Base-by-base conservation (phyloP, 2,113 vertebrate species). In the Oceanodroma tethys region DNA sequence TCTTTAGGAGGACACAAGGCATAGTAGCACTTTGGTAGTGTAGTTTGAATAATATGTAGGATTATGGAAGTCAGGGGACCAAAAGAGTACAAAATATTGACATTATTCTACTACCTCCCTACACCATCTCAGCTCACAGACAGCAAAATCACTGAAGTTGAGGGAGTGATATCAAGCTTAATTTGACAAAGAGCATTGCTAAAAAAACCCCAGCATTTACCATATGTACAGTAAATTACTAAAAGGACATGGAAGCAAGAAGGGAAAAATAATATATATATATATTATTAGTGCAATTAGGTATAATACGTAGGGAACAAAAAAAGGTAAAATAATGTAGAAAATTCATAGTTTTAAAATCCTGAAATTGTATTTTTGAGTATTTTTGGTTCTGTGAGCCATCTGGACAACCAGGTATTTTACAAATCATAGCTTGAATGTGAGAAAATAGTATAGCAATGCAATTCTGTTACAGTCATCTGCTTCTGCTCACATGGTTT, bases 401-500 rank as follows among this genome's bases (percentile, higher is more conserved):
- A 85, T 89, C 81, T 94, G 71, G 87, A 42, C 42, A 90, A 47
- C 43, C 1, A 10, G 7, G 16, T 81, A 38, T 66, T 93, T 91
- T 85, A 73, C 32, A 72, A 62, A 80, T 76, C 71, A 30, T 50
- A 52, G 42, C 55, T n/a, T 27, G 23, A 84, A 87, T 36, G 68
- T 87, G 88, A 79, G 81, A 89, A 86, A 92, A 71, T 16, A 59
- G 16, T 58, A 53, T 52, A 63, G 85, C 8, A 6, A 70, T 62
- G 38, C 30, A 59, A 62, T 40, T n/a, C 78, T 82, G 38, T 66
- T 94, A 58, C 53, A 93, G 89, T 96, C 96, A 94, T 91, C 89
- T 93, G 93, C 91, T 93, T 66, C 67, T 90, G 74, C 81, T 97
- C 94, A 95, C 87, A 76, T 93, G 91, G 53, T 93, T 93, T 93